A percentile compares a stretch with the other conserved stretches of the same genome.
Evolutionary conservation across 2,797 vertebrate species (phyloP).

Genomic region (Borostomias antarcticus): DNA sequence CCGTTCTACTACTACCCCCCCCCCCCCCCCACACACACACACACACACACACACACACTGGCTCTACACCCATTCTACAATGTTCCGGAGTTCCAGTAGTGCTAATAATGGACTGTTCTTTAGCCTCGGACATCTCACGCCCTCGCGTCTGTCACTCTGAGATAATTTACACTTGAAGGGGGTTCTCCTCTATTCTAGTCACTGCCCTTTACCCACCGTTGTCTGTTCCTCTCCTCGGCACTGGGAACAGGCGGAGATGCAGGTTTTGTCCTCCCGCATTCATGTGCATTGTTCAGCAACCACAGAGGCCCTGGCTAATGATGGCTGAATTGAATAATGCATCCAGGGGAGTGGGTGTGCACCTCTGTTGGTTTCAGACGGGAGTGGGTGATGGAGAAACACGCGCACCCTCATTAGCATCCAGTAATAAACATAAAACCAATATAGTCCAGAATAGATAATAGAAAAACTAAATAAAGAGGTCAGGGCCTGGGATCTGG

Average conservation of each 20-base stretch:
- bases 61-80: too few relatives aligned
- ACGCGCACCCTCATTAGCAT: slow-evolving; percentile 50
- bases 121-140: slow-evolving; percentile 21
- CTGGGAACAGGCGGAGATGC: slow-evolving; percentile 5
- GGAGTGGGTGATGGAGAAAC: slow-evolving; percentile 6
- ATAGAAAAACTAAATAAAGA: slow-evolving; percentile 51
- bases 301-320: slow-evolving; percentile 1
- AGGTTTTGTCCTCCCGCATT: slow-evolving; percentile 16
- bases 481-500: slow-evolving; percentile 41
- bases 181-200: slow-evolving; percentile 24
- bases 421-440: slow-evolving; percentile 59
- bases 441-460: slow-evolving; percentile 56
- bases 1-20: not conserved
- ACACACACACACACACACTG: too few relatives aligned
- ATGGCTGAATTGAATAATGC: slow-evolving; percentile 47
- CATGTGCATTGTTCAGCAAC: slow-evolving; percentile 9
- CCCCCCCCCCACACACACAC: not conserved
- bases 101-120: too few relatives aligned
- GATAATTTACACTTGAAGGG: slow-evolving; percentile 33
- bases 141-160: slow-evolving; percentile 32
- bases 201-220: slow-evolving; percentile 9
- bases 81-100: too few relatives aligned
- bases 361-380: slow-evolving; percentile 37
- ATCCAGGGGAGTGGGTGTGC: slow-evolving; percentile 17
- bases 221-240: slow-evolving; percentile 8